phyloP scores from a whole-genome alignment of 2,888 invertebrate species.

The Mechanitis messenoides region DNA sequence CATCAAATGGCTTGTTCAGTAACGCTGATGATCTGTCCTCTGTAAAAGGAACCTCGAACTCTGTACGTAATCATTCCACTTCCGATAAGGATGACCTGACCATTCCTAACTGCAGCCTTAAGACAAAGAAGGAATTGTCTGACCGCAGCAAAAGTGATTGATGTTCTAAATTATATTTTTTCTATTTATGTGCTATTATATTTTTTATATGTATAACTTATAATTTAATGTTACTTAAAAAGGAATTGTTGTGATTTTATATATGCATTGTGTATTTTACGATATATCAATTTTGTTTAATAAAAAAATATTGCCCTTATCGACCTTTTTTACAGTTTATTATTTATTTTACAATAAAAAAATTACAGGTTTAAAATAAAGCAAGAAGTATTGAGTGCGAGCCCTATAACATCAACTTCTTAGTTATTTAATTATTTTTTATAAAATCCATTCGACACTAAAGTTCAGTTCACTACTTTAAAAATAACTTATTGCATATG shows the following conservation, averaged over 20 bases:
- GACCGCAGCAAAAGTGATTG: constrained; percentile 64
- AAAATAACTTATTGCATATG: too few species aligned
- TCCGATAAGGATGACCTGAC: constrained; percentile 69
- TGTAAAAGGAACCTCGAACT: constrained; percentile 69
- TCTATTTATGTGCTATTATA: constrained; percentile 30
- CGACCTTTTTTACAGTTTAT: too few species aligned
- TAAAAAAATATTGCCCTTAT: constrained; percentile 6
- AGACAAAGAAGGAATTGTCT: constrained; percentile 51
- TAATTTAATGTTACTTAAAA: constrained; percentile 25
- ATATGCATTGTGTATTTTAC: constrained; percentile 34
- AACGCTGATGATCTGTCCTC: constrained; percentile 76
- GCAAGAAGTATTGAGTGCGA: too few species aligned
- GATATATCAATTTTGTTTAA: constrained; percentile 19
- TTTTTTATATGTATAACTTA: constrained; percentile 25
- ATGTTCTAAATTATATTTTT: constrained; percentile 30
- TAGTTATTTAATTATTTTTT: too few species aligned
- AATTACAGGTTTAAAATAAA: too few species aligned
- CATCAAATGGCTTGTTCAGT: constrained; percentile 68
- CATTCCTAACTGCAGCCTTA: constrained; percentile 68
- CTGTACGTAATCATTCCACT: constrained; percentile 62
- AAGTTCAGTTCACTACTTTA: too few species aligned
- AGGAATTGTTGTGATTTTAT: constrained; percentile 20
- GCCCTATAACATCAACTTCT: too few species aligned
- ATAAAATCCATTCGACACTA: too few species aligned
- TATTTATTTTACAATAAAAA: too few species aligned